These are phyloP conservation scores for Cebidichthys violaceus DNA, from an alignment of 2,113 vertebrate genomes.

Conservation along the genomic window DNA sequence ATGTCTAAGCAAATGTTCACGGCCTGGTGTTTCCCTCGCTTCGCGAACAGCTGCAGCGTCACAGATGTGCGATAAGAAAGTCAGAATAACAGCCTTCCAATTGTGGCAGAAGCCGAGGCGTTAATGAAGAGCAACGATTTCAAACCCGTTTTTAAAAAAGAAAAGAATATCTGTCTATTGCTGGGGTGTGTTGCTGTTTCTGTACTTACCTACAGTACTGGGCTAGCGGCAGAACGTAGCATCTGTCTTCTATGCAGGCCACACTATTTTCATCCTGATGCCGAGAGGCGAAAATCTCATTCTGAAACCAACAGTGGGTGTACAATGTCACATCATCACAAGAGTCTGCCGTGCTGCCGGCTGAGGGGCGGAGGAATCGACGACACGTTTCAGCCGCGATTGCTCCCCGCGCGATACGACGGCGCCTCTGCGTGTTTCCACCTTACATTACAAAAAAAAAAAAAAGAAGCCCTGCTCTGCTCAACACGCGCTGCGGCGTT, in stretches of 20 bases:
- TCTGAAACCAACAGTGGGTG: slow-evolving; percentile 84
- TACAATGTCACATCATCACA: slow-evolving; percentile 61
- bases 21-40: neutral
- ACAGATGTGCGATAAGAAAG: slow-evolving; percentile 24
- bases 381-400: slow-evolving; percentile 3
- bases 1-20: neutral
- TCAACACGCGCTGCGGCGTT: neutral
- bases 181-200: neutral
- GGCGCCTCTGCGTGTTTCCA: neutral
- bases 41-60: slow-evolving; percentile 49
- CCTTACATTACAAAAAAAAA: neutral
- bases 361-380: slow-evolving; percentile 29
- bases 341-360: slow-evolving; percentile 1
- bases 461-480: neutral
- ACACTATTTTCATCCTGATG: slow-evolving; percentile 99
- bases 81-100: slow-evolving; percentile 20
- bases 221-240: slow-evolving; percentile 97
- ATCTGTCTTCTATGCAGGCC: slow-evolving; percentile 98
- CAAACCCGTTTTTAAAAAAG: neutral
- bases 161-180: neutral
- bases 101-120: slow-evolving; percentile 30
- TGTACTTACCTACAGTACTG: slow-evolving; percentile 97
- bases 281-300: slow-evolving; percentile 98
- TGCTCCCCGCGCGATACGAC: slow-evolving; percentile 22
- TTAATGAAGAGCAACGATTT: slow-evolving; percentile 23